A percentile compares a stretch with the other conserved stretches of the same genome.
These are phyloP conservation scores for Microctonus aethiopoides DNA, from an alignment of 2,888 invertebrate genomes.

Conservation along the genomic window DNA sequence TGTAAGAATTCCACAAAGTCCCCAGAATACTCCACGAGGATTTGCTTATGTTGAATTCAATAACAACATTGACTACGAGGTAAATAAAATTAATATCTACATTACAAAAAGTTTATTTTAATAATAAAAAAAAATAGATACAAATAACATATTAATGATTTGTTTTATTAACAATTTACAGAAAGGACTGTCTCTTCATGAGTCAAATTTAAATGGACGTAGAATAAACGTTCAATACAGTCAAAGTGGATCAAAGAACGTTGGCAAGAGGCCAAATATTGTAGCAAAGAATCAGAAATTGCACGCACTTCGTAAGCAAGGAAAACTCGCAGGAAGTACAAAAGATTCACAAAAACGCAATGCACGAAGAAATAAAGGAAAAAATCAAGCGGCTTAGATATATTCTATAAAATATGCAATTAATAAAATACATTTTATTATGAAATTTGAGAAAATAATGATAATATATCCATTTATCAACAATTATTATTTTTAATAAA, in stretches of 20 bases:
- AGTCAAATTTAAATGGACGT: slow-evolving; percentile 63
- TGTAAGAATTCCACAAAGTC: slow-evolving; percentile 63
- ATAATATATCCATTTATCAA: not conserved
- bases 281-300: slow-evolving; percentile 67
- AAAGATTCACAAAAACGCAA: slow-evolving; percentile 59
- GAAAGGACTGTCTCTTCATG: slow-evolving; percentile 68
- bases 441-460: not conserved
- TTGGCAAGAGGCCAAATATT: slow-evolving; percentile 54
- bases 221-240: slow-evolving; percentile 67
- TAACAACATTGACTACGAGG: slow-evolving; percentile 66
- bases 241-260: slow-evolving; percentile 60
- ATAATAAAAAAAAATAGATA: not conserved
- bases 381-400: slow-evolving; percentile 34
- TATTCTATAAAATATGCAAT: not conserved
- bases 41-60: slow-evolving; percentile 67
- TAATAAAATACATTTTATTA: not conserved
- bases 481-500: too few relatives aligned
- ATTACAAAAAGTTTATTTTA: too few relatives aligned
- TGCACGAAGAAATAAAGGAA: slow-evolving; percentile 45
- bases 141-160: too few relatives aligned
- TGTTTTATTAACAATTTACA: slow-evolving; percentile 49
- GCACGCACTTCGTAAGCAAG: slow-evolving; percentile 64
- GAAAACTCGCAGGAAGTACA: slow-evolving; percentile 62
- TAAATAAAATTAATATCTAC: slow-evolving; percentile 45
- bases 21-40: slow-evolving; percentile 63